Evolutionary conservation across 2,888 invertebrate species (phyloP).

Genomic region (Drosophila glabriapex): DNA sequence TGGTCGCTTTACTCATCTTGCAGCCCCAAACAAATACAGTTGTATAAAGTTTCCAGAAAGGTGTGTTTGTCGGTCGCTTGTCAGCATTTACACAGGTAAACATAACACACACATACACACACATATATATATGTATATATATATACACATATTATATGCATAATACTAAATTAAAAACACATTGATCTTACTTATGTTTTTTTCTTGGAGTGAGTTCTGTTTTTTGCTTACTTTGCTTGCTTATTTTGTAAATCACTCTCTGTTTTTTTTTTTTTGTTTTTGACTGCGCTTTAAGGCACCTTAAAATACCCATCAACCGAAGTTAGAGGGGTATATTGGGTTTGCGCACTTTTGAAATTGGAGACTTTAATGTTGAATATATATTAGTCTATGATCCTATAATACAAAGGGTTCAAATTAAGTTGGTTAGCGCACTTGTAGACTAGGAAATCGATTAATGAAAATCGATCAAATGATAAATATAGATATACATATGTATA

Average conservation of each 20-base stretch:
- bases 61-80: slow-evolving; percentile 61
- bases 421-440: not conserved
- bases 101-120: not conserved
- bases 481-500: no score
- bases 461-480: not conserved
- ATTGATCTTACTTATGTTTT: slow-evolving; percentile 56
- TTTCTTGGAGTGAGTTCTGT: slow-evolving; percentile 31
- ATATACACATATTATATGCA: slow-evolving; percentile 7
- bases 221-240: slow-evolving; percentile 38
- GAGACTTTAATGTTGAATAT: not conserved
- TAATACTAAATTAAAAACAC: slow-evolving; percentile 16
- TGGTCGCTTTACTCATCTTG: slow-evolving; percentile 50
- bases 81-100: slow-evolving; percentile 20
- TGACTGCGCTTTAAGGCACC: slow-evolving; percentile 13
- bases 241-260: slow-evolving; percentile 14
- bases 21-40: slow-evolving; percentile 40
- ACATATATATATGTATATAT: slow-evolving; percentile 3
- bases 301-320: not conserved
- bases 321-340: not conserved
- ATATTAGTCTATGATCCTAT: not conserved
- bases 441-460: not conserved
- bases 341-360: not conserved
- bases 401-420: not conserved
- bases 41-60: slow-evolving; percentile 63
- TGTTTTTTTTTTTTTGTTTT: slow-evolving; percentile 2